These are phyloP conservation scores for Notothenia rossii DNA, from an alignment of 2,113 vertebrate genomes.

Conservation along the genomic window DNA sequence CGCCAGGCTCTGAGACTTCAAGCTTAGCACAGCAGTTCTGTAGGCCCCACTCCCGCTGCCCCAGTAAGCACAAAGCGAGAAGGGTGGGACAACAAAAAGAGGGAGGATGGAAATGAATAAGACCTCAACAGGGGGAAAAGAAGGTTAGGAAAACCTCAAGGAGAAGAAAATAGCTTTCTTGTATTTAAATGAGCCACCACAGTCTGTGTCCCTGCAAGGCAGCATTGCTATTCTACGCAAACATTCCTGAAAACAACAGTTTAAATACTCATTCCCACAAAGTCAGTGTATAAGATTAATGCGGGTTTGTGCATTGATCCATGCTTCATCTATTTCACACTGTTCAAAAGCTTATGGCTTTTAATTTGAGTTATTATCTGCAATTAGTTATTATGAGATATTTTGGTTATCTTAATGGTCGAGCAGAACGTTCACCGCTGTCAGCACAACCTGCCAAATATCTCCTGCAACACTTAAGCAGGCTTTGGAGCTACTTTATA, in stretches of 20 bases:
- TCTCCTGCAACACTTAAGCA: background rate
- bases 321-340: background rate
- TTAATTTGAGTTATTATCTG: background rate
- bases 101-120: slow-evolving; percentile 67
- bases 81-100: slow-evolving; percentile 73
- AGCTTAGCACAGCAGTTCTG: slow-evolving; percentile 76
- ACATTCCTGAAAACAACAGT: slow-evolving; percentile 35
- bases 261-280: slow-evolving; percentile 30
- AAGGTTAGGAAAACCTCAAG: slow-evolving; percentile 72
- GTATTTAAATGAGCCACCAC: slow-evolving; percentile 55
- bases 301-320: slow-evolving; percentile 3
- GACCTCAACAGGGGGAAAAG: slow-evolving; percentile 69
- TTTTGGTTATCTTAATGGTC: background rate
- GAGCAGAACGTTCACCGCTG: background rate
- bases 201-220: slow-evolving; percentile 28
- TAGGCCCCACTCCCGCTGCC: slow-evolving; percentile 57
- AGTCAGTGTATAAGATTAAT: slow-evolving; percentile 18
- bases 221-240: slow-evolving; percentile 38
- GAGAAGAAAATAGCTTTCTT: slow-evolving; percentile 70
- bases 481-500: background rate
- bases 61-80: slow-evolving; percentile 73
- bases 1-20: slow-evolving; percentile 56
- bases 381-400: background rate
- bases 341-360: background rate
- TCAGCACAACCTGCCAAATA: background rate